Percentiles rank a stretch among this genome's conserved stretches.
Evolutionary conservation across 2,113 vertebrate genomes (phyloP).

Genomic region (Brachyistius frenatus): DNA sequence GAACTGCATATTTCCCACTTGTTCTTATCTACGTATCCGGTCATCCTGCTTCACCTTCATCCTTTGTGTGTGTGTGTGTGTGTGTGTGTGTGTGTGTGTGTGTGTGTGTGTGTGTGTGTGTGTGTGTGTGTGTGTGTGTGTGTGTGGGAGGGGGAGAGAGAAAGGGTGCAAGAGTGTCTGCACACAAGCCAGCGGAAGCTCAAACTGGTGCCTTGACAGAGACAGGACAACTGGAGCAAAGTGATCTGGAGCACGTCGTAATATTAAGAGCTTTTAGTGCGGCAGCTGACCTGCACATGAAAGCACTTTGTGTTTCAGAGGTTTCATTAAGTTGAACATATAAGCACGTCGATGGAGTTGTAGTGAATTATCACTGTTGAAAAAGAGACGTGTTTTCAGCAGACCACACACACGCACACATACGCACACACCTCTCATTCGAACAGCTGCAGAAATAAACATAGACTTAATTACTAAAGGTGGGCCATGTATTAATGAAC

Average conservation of each 20-base stretch:
- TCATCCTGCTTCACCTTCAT: neutral
- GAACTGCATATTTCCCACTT: neutral
- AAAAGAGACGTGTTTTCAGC: slow-evolving; percentile 32
- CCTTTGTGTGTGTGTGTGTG: no score
- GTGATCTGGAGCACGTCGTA: neutral
- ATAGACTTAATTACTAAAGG: slow-evolving; percentile 49
- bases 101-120: no score
- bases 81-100: no score
- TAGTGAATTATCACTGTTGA: slow-evolving; percentile 35
- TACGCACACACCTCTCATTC: slow-evolving; percentile 8
- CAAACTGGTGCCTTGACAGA: neutral
- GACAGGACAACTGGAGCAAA: accelerated
- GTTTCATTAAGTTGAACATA: neutral
- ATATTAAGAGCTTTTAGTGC: neutral
- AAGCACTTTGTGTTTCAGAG: neutral
- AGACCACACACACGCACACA: slow-evolving; percentile 56
- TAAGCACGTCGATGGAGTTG: neutral
- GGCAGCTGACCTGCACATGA: neutral
- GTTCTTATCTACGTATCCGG: neutral
- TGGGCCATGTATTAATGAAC: slow-evolving; percentile 1
- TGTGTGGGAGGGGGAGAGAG: neutral
- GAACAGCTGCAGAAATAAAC: slow-evolving; percentile 65
- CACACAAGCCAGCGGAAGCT: neutral
- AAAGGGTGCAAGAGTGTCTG: neutral
- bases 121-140: no score